A percentile compares a stretch with the other conserved stretches of the same genome.
These are phyloP conservation scores for Mesochorus sp. DNA, from an alignment of 2,888 invertebrate species.

Conservation along the genomic window DNA sequence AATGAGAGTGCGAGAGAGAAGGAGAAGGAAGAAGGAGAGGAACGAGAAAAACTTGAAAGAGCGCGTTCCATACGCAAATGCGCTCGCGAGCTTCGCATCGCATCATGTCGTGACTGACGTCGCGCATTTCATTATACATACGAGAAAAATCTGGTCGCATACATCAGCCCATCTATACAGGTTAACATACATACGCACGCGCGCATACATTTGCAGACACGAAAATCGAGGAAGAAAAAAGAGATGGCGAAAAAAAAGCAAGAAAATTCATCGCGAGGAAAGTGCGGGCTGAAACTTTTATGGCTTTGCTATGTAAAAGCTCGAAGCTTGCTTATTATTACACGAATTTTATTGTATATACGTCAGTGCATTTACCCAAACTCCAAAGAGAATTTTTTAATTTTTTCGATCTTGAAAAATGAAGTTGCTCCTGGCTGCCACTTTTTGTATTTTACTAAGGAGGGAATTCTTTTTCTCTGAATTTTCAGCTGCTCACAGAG, in stretches of 20 bases:
- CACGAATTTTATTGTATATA: background rate
- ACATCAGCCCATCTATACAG: conserved; percentile 29
- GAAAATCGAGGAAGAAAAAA: background rate
- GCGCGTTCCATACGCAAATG: conserved; percentile 11
- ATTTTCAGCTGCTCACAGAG: too few species aligned
- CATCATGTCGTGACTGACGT: conserved; percentile 50
- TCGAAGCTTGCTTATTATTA: conserved; percentile 48
- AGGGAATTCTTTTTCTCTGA: too few species aligned
- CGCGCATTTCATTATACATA: conserved; percentile 53
- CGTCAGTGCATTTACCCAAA: too few species aligned
- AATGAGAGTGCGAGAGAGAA: background rate
- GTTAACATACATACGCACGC: conserved; percentile 9
- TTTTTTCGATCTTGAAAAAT: too few species aligned
- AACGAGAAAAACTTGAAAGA: conserved; percentile 9
- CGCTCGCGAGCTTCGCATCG: conserved; percentile 40
- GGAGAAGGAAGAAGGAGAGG: conserved; percentile 1
- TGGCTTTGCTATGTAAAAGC: conserved; percentile 45
- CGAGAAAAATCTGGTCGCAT: conserved; percentile 57
- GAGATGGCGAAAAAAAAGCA: conserved; percentile 31
- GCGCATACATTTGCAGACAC: too few species aligned
- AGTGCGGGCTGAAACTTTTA: conserved; percentile 49
- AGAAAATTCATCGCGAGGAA: conserved; percentile 15
- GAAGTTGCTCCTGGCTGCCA: too few species aligned
- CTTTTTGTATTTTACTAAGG: too few species aligned
- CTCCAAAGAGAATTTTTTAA: too few species aligned